Base-by-base conservation (phyloP, 2,888 invertebrate genomes). In the Leuctra nigra region DNA sequence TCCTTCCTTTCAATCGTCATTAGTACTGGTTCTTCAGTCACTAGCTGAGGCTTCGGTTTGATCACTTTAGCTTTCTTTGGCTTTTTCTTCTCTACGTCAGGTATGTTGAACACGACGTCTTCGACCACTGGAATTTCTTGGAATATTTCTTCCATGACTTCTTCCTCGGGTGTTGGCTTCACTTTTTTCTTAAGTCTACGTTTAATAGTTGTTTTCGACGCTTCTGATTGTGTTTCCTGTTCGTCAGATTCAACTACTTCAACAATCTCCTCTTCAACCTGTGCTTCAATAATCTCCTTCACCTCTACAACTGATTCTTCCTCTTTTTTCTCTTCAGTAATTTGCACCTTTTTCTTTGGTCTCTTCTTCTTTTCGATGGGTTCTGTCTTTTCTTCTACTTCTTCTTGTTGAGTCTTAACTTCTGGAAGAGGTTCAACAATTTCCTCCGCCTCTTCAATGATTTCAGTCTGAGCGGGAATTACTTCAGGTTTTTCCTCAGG, bases 1-100 rank as follows among this genome's bases (percentile, higher is more conserved):
- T 81, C 77, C 48, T 79, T 73, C 59, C 76, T 74, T 69, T 84
- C 81, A 57, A 85, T 80, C 68, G 77, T 79, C 64, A 80, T 76
- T 36, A 80, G 76, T 3, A 68, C 61, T 14, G 71, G 63, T 54
- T 69, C 68, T 61, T 66, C 62, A 33, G 64, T n/a, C 18, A 62
- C 55, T 52, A 63, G 39, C 22, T 25, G 25, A 9, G 60, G 62
- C 60, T 65, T 65, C 39, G 61, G 59, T 13, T 68, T 61, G 20
- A 61, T 61, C 50, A 65, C 71, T 58, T 68, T 70, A 1, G 72
- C 68, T 66, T 59, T 74, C 73, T 2, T 69, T 55, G 39, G 64
- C 44, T 63, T 61, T 16, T 62, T 61, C n/a, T 61, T 41, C 59
- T 62, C 64, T 59, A 59, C 64, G 39, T 64, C 63, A 48, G 61